Base-by-base conservation (phyloP, 2,113 vertebrate genomes). In the Lonchura striata region DNA sequence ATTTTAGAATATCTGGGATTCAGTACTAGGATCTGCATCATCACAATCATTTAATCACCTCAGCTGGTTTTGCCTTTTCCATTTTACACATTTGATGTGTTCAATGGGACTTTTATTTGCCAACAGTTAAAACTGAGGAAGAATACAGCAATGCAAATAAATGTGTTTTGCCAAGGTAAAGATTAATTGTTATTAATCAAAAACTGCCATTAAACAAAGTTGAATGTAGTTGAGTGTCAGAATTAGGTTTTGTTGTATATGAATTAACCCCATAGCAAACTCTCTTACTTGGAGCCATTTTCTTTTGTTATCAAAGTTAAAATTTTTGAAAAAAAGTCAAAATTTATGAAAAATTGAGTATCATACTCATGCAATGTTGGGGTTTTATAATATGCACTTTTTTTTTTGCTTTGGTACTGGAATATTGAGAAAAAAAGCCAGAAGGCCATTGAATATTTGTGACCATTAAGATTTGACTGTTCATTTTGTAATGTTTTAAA, bases 401-500 rank as follows among this genome's bases (percentile, higher is more conserved):
- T 88, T 72, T 50, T 95, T 96, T 95, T 96, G 72, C 68, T 95
- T 78, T 95, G 95, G 94, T 97, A 97, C 96, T 86, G 91, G 80
- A 95, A 90, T 95, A 49, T 92, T 80, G 93, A 95, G 69, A n/a
- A 59, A 30, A 33, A 76, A 84, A 59, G 52, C n/a, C 81, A 65
- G 69, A 75, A 78, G 86, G 52, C 65, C 83, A 64, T 44, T 75
- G 42, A 81, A 92, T 88, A 93, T 70, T 92, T 92, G 64, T 79
- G 86, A 90, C 70, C 46, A 50, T 94, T 82, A 70, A 78, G 47
- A 87, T 94, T 80, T 88, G 69, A 88, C 90, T 92, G 95, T 79
- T 96, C 61, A 68, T 95, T 95, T 97, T 90, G 60, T 83, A 92
- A 90, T 96, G 68, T 95, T 95, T 94, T 94, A 91, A 97, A 96